A percentile compares a stretch with the other conserved stretches of the same genome.
phyloP scores from a whole-genome alignment of 2,888 invertebrate genomes.

The Cryptus viduatorius region DNA sequence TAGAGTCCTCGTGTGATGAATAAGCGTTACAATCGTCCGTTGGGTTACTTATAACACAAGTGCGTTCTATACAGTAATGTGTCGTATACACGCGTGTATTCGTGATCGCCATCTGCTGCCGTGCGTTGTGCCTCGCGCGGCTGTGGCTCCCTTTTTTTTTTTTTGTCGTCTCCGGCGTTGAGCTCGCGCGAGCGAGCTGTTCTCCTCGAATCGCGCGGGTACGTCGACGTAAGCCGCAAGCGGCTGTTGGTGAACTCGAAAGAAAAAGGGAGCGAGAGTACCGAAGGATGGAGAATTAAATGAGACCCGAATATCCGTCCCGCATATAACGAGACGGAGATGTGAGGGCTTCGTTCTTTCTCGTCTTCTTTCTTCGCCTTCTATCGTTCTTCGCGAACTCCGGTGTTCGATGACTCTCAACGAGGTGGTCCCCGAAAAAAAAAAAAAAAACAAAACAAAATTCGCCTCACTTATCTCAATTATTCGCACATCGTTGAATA shows the following conservation, averaged over 20 bases:
- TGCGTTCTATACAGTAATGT: conserved; percentile 28
- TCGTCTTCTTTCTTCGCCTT: neutral
- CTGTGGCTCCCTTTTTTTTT: conserved; percentile 49
- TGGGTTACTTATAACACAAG: conserved; percentile 53
- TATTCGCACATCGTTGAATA: conserved; percentile 63
- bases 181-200: conserved; percentile 44
- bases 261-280: conserved; percentile 12
- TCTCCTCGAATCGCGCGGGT: conserved; percentile 46
- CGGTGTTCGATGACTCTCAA: conserved; percentile 8
- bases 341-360: conserved; percentile 22
- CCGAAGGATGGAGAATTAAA: conserved; percentile 17
- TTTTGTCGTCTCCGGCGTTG: conserved; percentile 61
- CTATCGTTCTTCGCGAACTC: neutral
- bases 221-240: conserved; percentile 12
- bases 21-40: conserved; percentile 39
- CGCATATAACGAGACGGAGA: conserved; percentile 43
- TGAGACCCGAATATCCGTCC: conserved; percentile 40
- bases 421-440: conserved; percentile 53
- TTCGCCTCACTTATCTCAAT: conserved; percentile 45
- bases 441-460: neutral
- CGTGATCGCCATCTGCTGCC: conserved; percentile 67
- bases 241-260: conserved; percentile 34
- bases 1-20: conserved; percentile 8
- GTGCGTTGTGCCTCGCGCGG: conserved; percentile 48
- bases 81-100: conserved; percentile 43